These are phyloP conservation scores for Hipposideros armiger DNA, from an alignment of 2,113 vertebrate genomes.

Conservation along the genomic window DNA sequence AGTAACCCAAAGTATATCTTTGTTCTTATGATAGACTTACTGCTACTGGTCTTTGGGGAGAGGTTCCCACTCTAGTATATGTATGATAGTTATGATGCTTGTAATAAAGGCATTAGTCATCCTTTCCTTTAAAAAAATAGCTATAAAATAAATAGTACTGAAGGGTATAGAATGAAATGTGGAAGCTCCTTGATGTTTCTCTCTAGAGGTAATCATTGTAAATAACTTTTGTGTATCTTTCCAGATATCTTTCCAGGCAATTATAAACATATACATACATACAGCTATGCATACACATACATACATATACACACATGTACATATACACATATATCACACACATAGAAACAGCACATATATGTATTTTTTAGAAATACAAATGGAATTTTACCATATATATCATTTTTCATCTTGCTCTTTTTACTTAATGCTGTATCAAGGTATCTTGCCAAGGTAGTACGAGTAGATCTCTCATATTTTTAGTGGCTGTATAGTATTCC, in stretches of 20 bases:
- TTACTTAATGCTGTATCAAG: background rate
- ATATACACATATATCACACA: background rate
- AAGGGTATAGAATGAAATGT: background rate
- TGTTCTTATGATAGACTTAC: background rate
- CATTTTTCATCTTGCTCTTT: background rate
- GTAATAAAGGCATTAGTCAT: background rate
- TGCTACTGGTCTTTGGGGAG: background rate
- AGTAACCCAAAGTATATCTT: background rate
- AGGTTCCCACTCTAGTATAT: background rate
- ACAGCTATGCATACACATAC: background rate
- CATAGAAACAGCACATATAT: background rate
- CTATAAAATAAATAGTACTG: background rate
- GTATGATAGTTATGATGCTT: background rate
- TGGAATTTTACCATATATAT: background rate
- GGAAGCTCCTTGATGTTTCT: background rate
- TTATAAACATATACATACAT: background rate
- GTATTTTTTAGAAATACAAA: background rate
- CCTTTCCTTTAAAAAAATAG: background rate
- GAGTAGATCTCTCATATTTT: background rate
- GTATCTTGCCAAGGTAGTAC: background rate
- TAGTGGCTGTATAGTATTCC: background rate
- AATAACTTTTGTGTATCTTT: constrained; percentile 2
- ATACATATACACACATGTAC: background rate
- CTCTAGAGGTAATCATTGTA: background rate
- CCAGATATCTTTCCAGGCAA: background rate